Evolutionary conservation across 2,888 invertebrate genomes (phyloP).

Genomic region (Hoplodrina blanda): DNA sequence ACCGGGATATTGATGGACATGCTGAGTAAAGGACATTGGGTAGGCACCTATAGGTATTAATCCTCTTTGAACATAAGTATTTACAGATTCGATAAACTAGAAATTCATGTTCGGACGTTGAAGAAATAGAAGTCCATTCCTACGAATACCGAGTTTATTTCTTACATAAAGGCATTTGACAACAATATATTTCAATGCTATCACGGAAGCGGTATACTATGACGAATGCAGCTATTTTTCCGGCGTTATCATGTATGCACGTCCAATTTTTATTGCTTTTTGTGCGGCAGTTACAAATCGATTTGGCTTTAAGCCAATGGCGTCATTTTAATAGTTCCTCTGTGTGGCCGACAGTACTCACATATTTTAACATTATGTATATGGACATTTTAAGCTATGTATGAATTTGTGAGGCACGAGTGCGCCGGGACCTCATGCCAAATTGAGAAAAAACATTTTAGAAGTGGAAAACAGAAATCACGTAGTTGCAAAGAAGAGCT

Average conservation of each 20-base stretch:
- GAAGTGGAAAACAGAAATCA: constrained; percentile 36
- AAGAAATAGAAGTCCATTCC: constrained; percentile 30
- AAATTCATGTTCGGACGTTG: constrained; percentile 23
- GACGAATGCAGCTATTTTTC: constrained; percentile 86
- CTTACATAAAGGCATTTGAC: constrained; percentile 65
- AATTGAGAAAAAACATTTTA: constrained; percentile 32
- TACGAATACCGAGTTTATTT: constrained; percentile 50
- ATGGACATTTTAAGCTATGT: constrained; percentile 59
- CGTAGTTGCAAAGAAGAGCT: constrained; percentile 2
- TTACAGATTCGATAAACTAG: constrained; percentile 8
- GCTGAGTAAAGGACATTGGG: constrained; percentile 3
- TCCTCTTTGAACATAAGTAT: background rate
- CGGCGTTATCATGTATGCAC: constrained; percentile 85
- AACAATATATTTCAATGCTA: constrained; percentile 75
- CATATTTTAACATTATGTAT: constrained; percentile 66
- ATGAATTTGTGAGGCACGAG: constrained; percentile 48
- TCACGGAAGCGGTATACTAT: constrained; percentile 79
- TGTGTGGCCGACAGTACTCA: constrained; percentile 71
- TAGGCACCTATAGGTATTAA: constrained; percentile 13
- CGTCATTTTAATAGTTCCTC: constrained; percentile 86
- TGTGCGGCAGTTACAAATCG: constrained; percentile 89
- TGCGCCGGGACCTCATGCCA: constrained; percentile 19
- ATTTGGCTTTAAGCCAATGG: constrained; percentile 88
- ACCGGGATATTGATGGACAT: constrained; percentile 39
- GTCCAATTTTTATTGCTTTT: constrained; percentile 88